These are phyloP conservation scores for Nineta flava DNA, from an alignment of 2,888 invertebrate genomes.

Conservation along the genomic window DNA sequence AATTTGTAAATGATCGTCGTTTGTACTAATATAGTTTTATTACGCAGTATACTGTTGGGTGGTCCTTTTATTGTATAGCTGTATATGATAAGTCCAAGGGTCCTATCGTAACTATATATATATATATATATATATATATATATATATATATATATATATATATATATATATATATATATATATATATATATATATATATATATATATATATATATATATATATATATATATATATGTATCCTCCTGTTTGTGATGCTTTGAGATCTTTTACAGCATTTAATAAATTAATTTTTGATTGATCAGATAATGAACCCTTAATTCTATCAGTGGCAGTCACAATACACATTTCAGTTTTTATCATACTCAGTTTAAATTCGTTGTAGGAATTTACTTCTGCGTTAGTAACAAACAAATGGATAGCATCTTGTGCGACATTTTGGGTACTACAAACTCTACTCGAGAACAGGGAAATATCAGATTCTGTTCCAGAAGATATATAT, in stretches of 20 bases:
- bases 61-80: too few species aligned
- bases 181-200: too few species aligned
- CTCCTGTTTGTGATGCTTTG: constrained; percentile 5
- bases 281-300: neutral
- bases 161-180: too few species aligned
- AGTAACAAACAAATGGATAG: constrained; percentile 8
- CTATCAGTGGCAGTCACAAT: constrained; percentile 1
- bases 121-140: too few species aligned
- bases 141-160: too few species aligned
- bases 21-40: too few species aligned
- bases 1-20: too few species aligned
- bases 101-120: too few species aligned
- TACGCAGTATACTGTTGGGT: too few species aligned
- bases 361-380: constrained; percentile 6
- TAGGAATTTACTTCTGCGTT: constrained; percentile 9
- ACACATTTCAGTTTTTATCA: neutral
- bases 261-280: neutral
- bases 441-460: constrained; percentile 8
- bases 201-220: too few species aligned
- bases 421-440: constrained; percentile 5
- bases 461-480: constrained; percentile 13
- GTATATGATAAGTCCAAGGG: too few species aligned
- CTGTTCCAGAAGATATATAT: constrained; percentile 8
- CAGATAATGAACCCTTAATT: constrained; percentile 1
- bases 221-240: too few species aligned